A percentile compares a stretch with the other conserved stretches of the same genome.
phyloP scores from a whole-genome alignment of 2,113 vertebrate species.

The Bubo blakistoni region DNA sequence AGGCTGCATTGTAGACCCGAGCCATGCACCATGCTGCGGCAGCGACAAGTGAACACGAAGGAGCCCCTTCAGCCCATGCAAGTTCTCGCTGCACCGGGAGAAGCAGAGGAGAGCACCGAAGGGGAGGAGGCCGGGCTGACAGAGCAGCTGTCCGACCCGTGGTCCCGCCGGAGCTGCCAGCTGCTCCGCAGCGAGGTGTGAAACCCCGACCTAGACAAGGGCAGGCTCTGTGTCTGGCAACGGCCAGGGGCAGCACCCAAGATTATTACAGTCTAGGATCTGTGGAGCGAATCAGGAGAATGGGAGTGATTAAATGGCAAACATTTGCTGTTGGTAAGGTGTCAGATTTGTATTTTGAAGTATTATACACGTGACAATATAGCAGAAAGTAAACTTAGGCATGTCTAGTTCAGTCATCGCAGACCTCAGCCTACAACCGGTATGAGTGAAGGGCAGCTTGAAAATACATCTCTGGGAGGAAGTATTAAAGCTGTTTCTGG shows the following conservation, averaged over 20 bases:
- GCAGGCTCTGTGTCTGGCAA: background rate
- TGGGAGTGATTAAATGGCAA: background rate
- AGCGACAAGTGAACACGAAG: background rate
- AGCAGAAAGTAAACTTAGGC: background rate
- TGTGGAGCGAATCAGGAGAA: background rate
- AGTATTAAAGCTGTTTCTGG: background rate
- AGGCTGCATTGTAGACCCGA: fast-evolving
- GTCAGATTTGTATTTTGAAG: background rate
- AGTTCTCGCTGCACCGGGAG: background rate
- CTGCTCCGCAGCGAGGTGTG: background rate
- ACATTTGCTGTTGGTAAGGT: background rate
- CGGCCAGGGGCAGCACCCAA: background rate
- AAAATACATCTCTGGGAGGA: background rate
- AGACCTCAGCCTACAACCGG: background rate
- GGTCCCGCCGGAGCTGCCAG: background rate
- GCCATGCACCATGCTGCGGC: fast-evolving
- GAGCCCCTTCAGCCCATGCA: background rate
- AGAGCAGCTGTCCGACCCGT: background rate
- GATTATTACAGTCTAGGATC: fast-evolving
- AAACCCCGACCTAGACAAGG: background rate
- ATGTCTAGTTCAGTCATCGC: background rate
- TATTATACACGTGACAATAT: fast-evolving
- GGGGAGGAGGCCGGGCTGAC: background rate
- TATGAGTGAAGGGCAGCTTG: background rate
- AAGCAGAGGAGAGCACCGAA: too few relatives aligned